Percentiles rank a stretch among this genome's conserved stretches.
phyloP scores from a whole-genome alignment of 2,113 vertebrate genomes.

The Boleophthalmus pectinirostris region DNA sequence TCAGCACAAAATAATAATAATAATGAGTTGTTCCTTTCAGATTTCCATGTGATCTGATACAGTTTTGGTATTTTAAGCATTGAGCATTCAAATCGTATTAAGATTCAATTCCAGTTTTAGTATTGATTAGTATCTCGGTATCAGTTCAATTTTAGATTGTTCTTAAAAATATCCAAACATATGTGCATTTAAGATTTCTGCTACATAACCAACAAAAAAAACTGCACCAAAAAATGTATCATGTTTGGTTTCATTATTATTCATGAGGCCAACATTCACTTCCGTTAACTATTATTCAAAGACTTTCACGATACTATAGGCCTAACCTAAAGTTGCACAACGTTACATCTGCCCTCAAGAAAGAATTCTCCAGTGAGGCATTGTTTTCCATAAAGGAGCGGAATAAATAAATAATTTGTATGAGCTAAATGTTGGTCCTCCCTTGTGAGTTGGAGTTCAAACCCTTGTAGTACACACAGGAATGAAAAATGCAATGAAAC shows the following conservation, averaged over 20 bases:
- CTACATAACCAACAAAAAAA: not conserved
- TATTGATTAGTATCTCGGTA: not conserved
- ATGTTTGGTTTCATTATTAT: not conserved
- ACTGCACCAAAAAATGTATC: not conserved
- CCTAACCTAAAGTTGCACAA: not conserved
- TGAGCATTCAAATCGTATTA: not conserved
- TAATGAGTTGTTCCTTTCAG: no score
- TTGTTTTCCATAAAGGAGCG: not conserved
- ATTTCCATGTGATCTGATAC: no score
- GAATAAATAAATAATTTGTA: constrained; percentile 4
- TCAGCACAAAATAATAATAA: no score
- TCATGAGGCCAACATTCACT: not conserved
- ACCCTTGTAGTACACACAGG: not conserved
- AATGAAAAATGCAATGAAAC: not conserved
- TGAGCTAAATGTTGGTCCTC: not conserved
- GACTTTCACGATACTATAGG: not conserved
- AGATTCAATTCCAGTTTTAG: not conserved
- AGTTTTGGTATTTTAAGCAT: no score
- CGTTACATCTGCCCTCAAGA: not conserved
- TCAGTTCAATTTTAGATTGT: not conserved
- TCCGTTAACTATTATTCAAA: not conserved
- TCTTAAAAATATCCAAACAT: not conserved
- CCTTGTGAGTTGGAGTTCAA: not conserved
- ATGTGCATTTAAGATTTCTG: not conserved
- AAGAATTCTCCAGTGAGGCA: not conserved